These are phyloP conservation scores for Pachyseris speciosa DNA, from an alignment of 64 coral and sea anemone genomes.

Conservation along the genomic window DNA sequence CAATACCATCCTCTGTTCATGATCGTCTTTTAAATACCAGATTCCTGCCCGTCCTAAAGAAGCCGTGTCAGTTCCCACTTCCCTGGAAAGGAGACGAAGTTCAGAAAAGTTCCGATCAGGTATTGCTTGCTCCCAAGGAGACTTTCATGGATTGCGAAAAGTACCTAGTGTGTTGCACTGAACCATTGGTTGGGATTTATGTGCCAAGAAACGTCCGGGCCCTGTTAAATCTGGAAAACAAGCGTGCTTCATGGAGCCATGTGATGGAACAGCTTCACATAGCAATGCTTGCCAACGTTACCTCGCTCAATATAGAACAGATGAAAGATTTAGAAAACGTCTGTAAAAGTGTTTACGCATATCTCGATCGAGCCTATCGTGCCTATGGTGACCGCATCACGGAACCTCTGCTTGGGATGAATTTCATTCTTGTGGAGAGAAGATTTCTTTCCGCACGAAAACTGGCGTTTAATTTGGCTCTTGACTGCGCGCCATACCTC, in stretches of 20 bases:
- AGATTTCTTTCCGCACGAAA: constrained; percentile 53
- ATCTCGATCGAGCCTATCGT: constrained; percentile 19
- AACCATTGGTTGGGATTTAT: constrained; percentile 2
- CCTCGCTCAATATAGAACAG: background rate
- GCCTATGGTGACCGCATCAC: background rate
- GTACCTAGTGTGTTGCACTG: constrained; percentile 70
- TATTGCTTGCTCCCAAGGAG: constrained; percentile 43
- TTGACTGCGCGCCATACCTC: constrained; percentile 63
- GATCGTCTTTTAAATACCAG: constrained; percentile 24
- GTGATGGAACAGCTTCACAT: background rate
- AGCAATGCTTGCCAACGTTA: background rate
- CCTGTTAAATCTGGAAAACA: background rate
- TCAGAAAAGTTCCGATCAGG: background rate
- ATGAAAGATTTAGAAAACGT: background rate
- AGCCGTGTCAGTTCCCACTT: constrained; percentile 68
- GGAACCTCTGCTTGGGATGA: background rate
- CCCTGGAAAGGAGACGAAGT: constrained; percentile 80
- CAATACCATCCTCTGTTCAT: background rate
- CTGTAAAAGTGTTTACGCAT: constrained; percentile 42
- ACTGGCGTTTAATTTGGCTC: constrained; percentile 39
- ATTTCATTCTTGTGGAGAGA: constrained; percentile 24
- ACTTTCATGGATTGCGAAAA: constrained; percentile 32
- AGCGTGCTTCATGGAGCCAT: background rate
- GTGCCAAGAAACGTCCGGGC: background rate
- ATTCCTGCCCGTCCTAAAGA: constrained; percentile 79